Percentiles rank a stretch among this genome's conserved stretches.
Evolutionary conservation across 2,888 invertebrate genomes (phyloP).

Genomic region (Hypercompe scribonia): DNA sequence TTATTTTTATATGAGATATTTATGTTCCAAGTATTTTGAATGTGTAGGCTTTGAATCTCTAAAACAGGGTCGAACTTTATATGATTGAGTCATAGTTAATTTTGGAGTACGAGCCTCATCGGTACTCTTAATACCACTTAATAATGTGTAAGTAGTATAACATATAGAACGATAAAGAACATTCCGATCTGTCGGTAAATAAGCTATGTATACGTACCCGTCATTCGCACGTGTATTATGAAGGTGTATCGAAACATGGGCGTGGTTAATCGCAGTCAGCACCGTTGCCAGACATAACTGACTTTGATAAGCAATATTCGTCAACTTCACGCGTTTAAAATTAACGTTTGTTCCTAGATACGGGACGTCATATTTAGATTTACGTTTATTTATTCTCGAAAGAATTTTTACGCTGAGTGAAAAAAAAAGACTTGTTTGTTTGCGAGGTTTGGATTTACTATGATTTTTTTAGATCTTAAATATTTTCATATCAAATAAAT

Average conservation of each 20-base stretch:
- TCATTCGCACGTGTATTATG: not conserved
- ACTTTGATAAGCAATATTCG: slow-evolving; percentile 9
- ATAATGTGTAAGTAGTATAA: not conserved
- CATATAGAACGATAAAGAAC: not conserved
- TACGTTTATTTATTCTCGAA: not conserved
- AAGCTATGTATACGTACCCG: not conserved
- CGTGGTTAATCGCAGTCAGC: not conserved
- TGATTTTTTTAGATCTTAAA: not conserved
- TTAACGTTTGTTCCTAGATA: not conserved
- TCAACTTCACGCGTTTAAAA: not conserved
- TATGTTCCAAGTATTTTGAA: slow-evolving; percentile 40
- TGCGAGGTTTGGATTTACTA: not conserved
- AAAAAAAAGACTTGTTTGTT: not conserved
- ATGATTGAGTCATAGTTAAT: not conserved
- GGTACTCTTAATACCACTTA: not conserved
- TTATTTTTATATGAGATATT: slow-evolving; percentile 45
- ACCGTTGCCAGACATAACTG: not conserved
- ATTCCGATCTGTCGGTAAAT: not conserved
- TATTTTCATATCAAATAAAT: not conserved
- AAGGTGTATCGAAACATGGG: not conserved
- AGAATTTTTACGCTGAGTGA: not conserved
- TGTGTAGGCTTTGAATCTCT: slow-evolving; percentile 22
- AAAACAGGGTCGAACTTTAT: not conserved
- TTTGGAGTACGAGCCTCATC: no score
- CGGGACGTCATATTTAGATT: not conserved